Base-by-base conservation (phyloP, 2,888 invertebrate genomes). In the Pantelozetes paolii region DNA sequence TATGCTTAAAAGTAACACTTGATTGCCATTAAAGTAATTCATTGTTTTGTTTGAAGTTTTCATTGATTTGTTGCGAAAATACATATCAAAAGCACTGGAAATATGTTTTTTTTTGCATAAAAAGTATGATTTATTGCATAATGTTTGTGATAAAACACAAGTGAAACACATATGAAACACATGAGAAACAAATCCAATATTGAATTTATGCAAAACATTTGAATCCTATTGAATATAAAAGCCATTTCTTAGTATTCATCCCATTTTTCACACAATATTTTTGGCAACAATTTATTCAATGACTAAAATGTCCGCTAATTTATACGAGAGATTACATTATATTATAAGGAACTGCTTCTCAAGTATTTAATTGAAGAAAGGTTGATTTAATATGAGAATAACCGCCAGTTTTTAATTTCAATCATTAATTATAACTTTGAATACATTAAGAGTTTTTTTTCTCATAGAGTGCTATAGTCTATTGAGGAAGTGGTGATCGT, bases 381-480 rank as follows among this genome's bases (percentile, higher is more conserved):
- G 45, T 57, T 18, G 11, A 18, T 57, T 23, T 57, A 57, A 57
- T 57, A 57, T 57, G 28, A 28, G 26, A 28, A 57, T 23, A 57
- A 57, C 57, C 28, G 30, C 28, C 11, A 45, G 54, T 23, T 23
- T 57, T 57, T 57, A 57, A 57, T 57, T 57, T 57, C 15, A 57
- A 57, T 57, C 57, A 57, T 57, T 28, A 57, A 57, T 54, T 54
- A 57, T 57, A 57, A 18, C 2, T 57, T 57, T 57, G 57, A 57
- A 57, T 54, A 30, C 28, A 57, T 57, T 57, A 57, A 28, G 57
- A 23, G 23, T 54, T 23, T 50, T 26, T 57, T 30, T 28, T 28
- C 57, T 57, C 57, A 30, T 30, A 57, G n/a, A n/a, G 20, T 48
- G 48, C 28, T 45, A 18, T 36, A 36, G 5, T 36, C 36, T 45